phyloP scores from a whole-genome alignment of 1,140 invertebrate species.

The Aricia agestis region DNA sequence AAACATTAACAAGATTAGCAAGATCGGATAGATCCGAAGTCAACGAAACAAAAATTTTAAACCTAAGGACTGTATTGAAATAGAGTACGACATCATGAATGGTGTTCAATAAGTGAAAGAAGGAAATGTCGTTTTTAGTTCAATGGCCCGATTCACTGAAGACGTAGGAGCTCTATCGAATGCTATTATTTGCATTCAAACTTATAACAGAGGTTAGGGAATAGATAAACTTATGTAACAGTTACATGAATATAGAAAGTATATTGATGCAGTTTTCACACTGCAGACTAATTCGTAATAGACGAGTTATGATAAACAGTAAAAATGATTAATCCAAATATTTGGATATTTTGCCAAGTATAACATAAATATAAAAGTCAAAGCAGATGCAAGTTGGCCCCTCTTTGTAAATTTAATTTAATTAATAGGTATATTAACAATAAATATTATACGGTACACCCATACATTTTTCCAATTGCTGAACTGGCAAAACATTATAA shows the following conservation, averaged over 20 bases:
- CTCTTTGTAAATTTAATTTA: too few relatives aligned
- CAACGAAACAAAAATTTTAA: slow-evolving; percentile 9
- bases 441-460: too few relatives aligned
- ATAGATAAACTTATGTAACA: slow-evolving; percentile 4
- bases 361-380: too few relatives aligned
- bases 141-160: slow-evolving; percentile 44
- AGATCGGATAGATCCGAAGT: neutral
- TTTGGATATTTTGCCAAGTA: neutral
- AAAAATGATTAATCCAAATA: neutral
- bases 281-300: neutral
- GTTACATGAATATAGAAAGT: neutral
- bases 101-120: slow-evolving; percentile 49
- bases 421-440: too few relatives aligned
- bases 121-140: slow-evolving; percentile 59
- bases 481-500: too few relatives aligned
- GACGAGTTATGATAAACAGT: neutral
- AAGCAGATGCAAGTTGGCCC: too few relatives aligned
- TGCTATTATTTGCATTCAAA: slow-evolving; percentile 21
- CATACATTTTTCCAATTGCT: too few relatives aligned
- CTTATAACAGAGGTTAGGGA: slow-evolving; percentile 6
- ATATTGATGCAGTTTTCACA: neutral
- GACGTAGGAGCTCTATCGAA: slow-evolving; percentile 16
- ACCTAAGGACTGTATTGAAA: neutral
- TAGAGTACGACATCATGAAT: slow-evolving; percentile 29
- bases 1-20: too few relatives aligned